Evolutionary conservation across 2,888 invertebrate species (phyloP).

Genomic region (Boloria selene): DNA sequence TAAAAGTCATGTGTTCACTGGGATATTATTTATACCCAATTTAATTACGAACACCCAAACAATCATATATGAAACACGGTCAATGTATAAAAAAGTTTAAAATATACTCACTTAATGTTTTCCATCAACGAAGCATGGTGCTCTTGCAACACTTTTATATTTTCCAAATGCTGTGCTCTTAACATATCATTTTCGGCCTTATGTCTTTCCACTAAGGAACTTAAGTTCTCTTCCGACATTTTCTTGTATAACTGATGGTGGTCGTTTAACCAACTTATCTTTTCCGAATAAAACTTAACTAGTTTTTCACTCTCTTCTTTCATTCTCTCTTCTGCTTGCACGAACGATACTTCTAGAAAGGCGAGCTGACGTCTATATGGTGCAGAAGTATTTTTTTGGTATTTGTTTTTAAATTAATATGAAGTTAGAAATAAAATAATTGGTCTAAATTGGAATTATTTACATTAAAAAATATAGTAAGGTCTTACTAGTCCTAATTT

Average conservation of each 20-base stretch:
- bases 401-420: neutral
- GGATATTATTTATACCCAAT: no score
- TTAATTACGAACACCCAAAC: no score
- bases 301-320: slow-evolving; percentile 82
- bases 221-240: slow-evolving; percentile 77
- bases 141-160: slow-evolving; percentile 68
- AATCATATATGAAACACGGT: no score
- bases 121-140: slow-evolving; percentile 81
- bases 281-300: slow-evolving; percentile 75
- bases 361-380: slow-evolving; percentile 79
- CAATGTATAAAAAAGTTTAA: slow-evolving; percentile 1
- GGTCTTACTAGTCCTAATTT: neutral
- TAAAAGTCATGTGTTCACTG: no score
- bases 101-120: slow-evolving; percentile 73
- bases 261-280: slow-evolving; percentile 77
- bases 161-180: slow-evolving; percentile 74
- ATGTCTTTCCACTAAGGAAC: slow-evolving; percentile 71
- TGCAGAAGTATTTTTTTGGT: neutral
- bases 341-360: slow-evolving; percentile 80
- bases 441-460: no score
- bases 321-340: slow-evolving; percentile 82
- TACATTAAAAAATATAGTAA: neutral
- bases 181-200: slow-evolving; percentile 68
- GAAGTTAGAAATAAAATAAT: neutral
- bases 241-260: slow-evolving; percentile 76